These are phyloP conservation scores for Lycophotia porphyrea DNA, from an alignment of 2,888 invertebrate species.

Conservation along the genomic window DNA sequence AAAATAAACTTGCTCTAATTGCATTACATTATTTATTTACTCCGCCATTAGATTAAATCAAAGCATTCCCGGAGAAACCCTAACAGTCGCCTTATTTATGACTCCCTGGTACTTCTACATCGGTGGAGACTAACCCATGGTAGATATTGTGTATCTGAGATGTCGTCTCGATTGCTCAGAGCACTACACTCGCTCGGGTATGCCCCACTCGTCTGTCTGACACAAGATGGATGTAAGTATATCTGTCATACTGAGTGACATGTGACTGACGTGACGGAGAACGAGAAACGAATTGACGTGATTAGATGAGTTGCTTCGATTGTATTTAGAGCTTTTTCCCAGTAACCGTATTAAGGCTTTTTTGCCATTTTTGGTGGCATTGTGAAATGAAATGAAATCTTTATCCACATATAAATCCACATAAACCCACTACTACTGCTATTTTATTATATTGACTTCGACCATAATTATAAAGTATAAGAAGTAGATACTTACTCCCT, in stretches of 20 bases:
- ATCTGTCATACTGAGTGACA: background rate
- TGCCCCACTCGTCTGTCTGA: conserved; percentile 3
- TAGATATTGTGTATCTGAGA: background rate
- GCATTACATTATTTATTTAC: background rate
- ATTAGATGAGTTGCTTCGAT: background rate
- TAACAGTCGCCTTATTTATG: background rate
- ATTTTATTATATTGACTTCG: background rate
- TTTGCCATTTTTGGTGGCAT: background rate
- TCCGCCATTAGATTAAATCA: conserved; percentile 8
- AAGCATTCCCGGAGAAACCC: background rate
- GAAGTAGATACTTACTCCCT: background rate
- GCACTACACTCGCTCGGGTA: background rate
- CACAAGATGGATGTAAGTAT: conserved; percentile 7
- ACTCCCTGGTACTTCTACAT: background rate
- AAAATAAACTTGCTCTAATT: background rate
- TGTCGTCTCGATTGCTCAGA: background rate
- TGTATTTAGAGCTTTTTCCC: background rate
- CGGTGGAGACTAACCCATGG: too few species aligned
- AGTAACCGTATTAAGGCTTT: background rate
- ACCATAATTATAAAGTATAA: background rate
- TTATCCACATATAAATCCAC: too few species aligned
- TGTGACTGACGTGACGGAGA: background rate
- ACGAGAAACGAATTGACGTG: background rate
- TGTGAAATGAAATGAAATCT: background rate
- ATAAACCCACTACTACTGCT: too few species aligned